Percentiles rank a stretch among this genome's conserved stretches.
Conservation (phyloP, 2,113 vertebrate genomes). For the Tachysurus vachellii region DNA sequence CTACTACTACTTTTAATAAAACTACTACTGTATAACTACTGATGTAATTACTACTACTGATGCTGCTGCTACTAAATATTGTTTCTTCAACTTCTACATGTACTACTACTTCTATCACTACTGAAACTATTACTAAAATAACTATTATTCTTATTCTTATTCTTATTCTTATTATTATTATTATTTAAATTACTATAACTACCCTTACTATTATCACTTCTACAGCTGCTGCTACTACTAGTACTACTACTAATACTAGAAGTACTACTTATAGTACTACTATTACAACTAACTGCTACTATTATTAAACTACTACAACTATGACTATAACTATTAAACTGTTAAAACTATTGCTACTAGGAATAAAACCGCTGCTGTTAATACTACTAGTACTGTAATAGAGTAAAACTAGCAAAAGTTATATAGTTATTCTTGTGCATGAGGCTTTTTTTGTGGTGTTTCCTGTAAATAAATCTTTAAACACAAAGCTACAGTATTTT, state of each 20-base stretch:
- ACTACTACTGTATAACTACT: neutral
- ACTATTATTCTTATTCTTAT: no score
- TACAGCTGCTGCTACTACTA: neutral
- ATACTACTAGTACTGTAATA: no score
- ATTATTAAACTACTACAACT: neutral
- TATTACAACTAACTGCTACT: neutral
- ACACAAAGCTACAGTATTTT: neutral
- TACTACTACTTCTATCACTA: neutral
- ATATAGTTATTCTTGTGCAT: neutral
- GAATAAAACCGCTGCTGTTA: no score
- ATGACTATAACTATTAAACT: no score
- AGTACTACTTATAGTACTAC: neutral
- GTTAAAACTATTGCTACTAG: neutral
- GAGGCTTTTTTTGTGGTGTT: neutral
- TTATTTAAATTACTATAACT: neutral
- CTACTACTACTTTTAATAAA: neutral
- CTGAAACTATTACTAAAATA: neutral
- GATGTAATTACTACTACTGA: neutral
- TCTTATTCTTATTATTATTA: no score
- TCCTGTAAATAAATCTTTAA: neutral
- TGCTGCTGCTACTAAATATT: neutral
- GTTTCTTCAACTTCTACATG: neutral
- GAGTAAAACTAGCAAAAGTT: neutral
- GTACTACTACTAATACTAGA: neutral
- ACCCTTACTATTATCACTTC: neutral